These are phyloP conservation scores for Zaprionus obscuricornis DNA, from an alignment of 2,888 invertebrate species.

Conservation along the genomic window DNA sequence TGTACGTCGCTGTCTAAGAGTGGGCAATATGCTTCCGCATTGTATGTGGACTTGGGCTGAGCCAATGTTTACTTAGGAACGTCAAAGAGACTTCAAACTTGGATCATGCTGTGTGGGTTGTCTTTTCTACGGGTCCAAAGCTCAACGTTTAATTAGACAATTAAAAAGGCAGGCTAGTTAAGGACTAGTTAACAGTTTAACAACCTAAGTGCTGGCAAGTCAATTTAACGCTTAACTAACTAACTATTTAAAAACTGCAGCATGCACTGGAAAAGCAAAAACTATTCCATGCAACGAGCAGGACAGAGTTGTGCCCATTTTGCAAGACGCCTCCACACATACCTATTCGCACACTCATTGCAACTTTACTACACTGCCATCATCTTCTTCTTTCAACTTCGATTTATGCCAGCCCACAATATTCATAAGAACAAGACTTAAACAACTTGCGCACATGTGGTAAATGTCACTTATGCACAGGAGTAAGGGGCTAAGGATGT, in stretches of 20 bases:
- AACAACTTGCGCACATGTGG: slow-evolving; percentile 39
- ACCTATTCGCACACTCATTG: slow-evolving; percentile 1
- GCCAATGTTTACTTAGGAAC: slow-evolving; percentile 5
- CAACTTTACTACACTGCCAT: too few species aligned
- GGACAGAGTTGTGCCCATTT: slow-evolving; percentile 15
- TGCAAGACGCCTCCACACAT: slow-evolving; percentile 15
- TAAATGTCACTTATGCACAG: slow-evolving; percentile 49
- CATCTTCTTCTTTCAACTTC: slow-evolving; percentile 16
- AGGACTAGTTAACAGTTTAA: slow-evolving; percentile 43
- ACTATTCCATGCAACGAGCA: not conserved
- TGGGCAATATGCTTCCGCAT: slow-evolving; percentile 25
- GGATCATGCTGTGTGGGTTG: slow-evolving; percentile 59
- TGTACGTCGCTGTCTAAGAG: slow-evolving; percentile 21
- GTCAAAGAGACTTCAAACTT: slow-evolving; percentile 42
- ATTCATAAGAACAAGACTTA: slow-evolving; percentile 29
- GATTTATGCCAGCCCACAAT: slow-evolving; percentile 39
- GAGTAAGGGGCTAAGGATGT: not conserved
- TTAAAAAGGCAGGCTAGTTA: slow-evolving; percentile 54
- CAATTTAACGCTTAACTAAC: slow-evolving; percentile 73
- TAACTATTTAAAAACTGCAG: slow-evolving; percentile 59
- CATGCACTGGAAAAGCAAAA: slow-evolving; percentile 36
- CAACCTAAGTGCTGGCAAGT: slow-evolving; percentile 45
- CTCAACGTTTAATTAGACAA: slow-evolving; percentile 69
- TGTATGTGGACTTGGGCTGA: too few species aligned
- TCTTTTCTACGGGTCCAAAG: slow-evolving; percentile 23